phyloP scores from a whole-genome alignment of 1,140 invertebrate species.

The Atta colombica region DNA sequence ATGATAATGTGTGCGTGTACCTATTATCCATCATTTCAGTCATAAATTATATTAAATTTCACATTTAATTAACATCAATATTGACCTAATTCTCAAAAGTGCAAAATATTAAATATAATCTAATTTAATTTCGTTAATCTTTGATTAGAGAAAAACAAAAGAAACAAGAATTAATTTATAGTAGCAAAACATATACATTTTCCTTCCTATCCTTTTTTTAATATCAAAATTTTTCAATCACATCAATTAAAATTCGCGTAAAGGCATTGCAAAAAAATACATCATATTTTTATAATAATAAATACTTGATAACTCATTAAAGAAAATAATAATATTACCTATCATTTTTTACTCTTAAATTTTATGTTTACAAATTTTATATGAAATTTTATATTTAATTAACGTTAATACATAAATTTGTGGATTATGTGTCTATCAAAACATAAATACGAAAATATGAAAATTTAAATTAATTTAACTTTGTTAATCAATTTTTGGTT shows the following conservation, averaged over 20 bases:
- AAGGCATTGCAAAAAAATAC: too few relatives aligned
- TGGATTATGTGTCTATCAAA: too few relatives aligned
- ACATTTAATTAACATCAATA: not conserved
- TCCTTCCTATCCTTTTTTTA: too few relatives aligned
- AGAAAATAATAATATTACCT: not conserved
- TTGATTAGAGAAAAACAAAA: too few relatives aligned
- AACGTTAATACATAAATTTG: not conserved
- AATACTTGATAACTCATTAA: not conserved
- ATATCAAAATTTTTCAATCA: too few relatives aligned
- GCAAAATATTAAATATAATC: not conserved
- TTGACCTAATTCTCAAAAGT: not conserved
- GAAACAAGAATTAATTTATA: too few relatives aligned
- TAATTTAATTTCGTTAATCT: too few relatives aligned
- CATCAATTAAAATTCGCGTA: too few relatives aligned
- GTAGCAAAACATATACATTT: too few relatives aligned
- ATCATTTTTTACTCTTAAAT: not conserved
- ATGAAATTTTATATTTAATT: constrained; percentile 5
- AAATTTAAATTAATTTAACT: not conserved
- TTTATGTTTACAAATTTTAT: not conserved
- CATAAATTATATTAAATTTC: not conserved
- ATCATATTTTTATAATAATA: not conserved
- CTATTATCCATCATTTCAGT: not conserved
- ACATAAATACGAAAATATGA: too few relatives aligned
- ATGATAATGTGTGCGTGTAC: not conserved
- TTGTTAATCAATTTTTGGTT: not conserved